Conservation (phyloP, 1,140 invertebrate species). For the Heliconius hermathena region DNA sequence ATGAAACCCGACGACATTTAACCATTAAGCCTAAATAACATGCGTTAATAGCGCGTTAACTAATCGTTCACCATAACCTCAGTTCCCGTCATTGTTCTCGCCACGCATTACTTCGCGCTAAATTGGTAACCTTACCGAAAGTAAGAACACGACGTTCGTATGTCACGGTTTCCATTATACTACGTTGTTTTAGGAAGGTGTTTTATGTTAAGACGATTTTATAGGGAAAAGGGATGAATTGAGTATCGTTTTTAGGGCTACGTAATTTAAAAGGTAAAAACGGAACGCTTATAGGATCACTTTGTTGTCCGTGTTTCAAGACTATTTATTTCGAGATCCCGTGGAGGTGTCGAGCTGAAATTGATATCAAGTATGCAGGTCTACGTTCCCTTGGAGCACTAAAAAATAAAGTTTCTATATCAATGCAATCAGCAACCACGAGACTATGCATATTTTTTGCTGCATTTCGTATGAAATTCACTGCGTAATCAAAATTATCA, state of each 20-base stretch:
- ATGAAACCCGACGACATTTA: neutral
- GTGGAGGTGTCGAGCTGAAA: too few species aligned
- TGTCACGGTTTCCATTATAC: constrained; percentile 46
- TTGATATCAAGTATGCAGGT: too few species aligned
- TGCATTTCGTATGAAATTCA: too few species aligned
- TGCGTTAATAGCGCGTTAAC: constrained; percentile 31
- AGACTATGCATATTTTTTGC: too few species aligned
- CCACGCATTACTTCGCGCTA: constrained; percentile 48
- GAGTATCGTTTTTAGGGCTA: neutral
- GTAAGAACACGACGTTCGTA: constrained; percentile 62
- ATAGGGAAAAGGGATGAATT: neutral
- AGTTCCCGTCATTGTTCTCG: constrained; percentile 50
- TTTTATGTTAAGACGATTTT: neutral
- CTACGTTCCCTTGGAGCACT: too few species aligned
- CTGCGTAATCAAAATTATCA: too few species aligned
- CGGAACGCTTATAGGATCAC: too few species aligned
- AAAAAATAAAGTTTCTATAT: too few species aligned
- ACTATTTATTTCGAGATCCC: too few species aligned
- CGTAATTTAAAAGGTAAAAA: too few species aligned
- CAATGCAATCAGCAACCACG: too few species aligned
- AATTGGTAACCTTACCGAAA: constrained; percentile 65
- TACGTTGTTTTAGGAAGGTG: neutral
- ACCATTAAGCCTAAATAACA: constrained; percentile 17
- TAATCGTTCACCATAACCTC: constrained; percentile 44
- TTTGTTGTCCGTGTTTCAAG: too few species aligned